Evolutionary conservation across 1,140 invertebrate genomes (phyloP).

Genomic region (Portunus trituberculatus): DNA sequence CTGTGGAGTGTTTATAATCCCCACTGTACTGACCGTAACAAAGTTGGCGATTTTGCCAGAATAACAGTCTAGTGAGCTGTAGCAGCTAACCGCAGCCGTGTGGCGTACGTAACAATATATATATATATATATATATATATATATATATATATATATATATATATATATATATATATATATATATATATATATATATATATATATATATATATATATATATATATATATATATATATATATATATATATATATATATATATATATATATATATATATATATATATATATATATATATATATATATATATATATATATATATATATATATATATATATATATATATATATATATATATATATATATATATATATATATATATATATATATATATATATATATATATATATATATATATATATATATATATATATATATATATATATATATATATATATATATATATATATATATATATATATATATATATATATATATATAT

Average conservation of each 20-base stretch:
- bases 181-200: conserved; percentile 44
- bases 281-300: conserved; percentile 45
- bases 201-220: conserved; percentile 31
- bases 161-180: conserved; percentile 63
- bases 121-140: conserved; percentile 2
- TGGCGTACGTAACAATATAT: conserved; percentile 25
- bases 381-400: conserved; percentile 44
- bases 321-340: conserved; percentile 51
- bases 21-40: too few species aligned
- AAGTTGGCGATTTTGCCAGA: too few species aligned
- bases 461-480: conserved; percentile 47
- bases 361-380: conserved; percentile 37
- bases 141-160: conserved; percentile 46
- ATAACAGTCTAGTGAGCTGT: too few species aligned
- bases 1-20: too few species aligned
- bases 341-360: conserved; percentile 47
- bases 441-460: conserved; percentile 49
- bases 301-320: conserved; percentile 27
- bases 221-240: conserved; percentile 23
- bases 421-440: conserved; percentile 47
- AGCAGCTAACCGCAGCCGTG: too few species aligned
- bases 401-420: conserved; percentile 51
- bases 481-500: conserved; percentile 49
- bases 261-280: not conserved
- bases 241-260: conserved; percentile 44